Evolutionary conservation across 2,113 vertebrate genomes (phyloP).

Genomic region (Puffinus mauretanicus): DNA sequence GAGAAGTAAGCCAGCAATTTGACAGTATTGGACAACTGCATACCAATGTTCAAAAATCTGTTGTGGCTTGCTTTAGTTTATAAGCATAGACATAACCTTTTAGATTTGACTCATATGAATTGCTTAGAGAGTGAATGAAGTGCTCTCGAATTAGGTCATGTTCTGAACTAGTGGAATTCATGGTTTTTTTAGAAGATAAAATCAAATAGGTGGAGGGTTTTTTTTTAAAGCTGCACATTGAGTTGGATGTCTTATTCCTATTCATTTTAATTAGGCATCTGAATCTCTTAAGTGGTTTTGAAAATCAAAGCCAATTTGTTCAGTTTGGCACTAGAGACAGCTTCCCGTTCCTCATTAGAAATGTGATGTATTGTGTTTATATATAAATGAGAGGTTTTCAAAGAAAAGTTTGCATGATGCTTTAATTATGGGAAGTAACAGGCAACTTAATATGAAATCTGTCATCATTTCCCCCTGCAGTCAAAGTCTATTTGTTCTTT

Average conservation of each 20-base stretch:
- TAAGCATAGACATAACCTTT: background rate
- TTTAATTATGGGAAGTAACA: background rate
- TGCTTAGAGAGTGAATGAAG: background rate
- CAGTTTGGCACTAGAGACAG: background rate
- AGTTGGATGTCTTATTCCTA: background rate
- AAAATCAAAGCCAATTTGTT: background rate
- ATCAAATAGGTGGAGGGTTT: background rate
- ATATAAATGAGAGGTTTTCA: background rate
- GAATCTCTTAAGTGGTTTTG: background rate
- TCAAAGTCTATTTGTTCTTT: background rate
- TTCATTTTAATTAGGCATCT: background rate
- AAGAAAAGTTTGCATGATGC: background rate
- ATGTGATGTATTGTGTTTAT: background rate
- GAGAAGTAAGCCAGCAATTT: background rate
- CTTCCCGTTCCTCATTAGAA: background rate
- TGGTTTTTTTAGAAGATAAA: background rate
- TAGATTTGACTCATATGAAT: background rate
- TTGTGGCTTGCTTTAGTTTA: background rate
- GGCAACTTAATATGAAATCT: background rate
- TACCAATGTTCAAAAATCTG: background rate
- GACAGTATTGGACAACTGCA: background rate
- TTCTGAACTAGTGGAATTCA: background rate
- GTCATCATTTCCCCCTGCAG: background rate
- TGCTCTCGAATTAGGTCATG: background rate
- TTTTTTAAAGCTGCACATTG: background rate